phyloP scores from a whole-genome alignment of 2,888 invertebrate species.

The Alsophila aescularia region DNA sequence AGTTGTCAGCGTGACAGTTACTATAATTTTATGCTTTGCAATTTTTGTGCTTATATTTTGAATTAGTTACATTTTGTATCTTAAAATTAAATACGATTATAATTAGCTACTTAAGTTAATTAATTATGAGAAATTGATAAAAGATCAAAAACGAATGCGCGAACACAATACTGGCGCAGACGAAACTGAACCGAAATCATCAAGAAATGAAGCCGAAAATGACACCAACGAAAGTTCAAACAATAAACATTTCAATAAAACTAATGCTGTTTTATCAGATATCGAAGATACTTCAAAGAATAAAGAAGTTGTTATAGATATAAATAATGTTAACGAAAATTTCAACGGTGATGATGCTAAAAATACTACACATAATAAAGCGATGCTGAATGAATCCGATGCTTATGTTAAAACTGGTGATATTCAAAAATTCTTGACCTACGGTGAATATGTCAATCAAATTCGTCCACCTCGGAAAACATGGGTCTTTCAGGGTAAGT shows the following conservation, averaged over 20 bases:
- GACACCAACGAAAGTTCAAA: slow-evolving; percentile 13
- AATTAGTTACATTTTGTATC: too few species aligned
- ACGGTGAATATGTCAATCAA: slow-evolving; percentile 7
- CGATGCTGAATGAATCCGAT: too few species aligned
- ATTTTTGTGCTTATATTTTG: too few species aligned
- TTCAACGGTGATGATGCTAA: too few species aligned
- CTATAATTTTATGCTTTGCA: too few species aligned
- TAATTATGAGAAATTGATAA: background rate
- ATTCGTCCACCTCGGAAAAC: slow-evolving; percentile 5
- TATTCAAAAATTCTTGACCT: slow-evolving; percentile 2
- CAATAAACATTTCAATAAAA: slow-evolving; percentile 8
- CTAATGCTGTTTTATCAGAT: slow-evolving; percentile 16
- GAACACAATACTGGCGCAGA: background rate
- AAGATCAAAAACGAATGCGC: slow-evolving; percentile 5
- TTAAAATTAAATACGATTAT: background rate
- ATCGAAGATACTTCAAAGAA: slow-evolving; percentile 3
- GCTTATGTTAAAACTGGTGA: background rate
- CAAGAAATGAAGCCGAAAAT: slow-evolving; percentile 2
- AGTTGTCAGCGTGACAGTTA: too few species aligned
- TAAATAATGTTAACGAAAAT: slow-evolving; percentile 1
- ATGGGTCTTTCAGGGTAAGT: slow-evolving; percentile 22
- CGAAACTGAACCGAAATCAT: background rate
- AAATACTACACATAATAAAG: too few species aligned
- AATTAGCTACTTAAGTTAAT: background rate
- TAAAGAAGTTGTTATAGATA: slow-evolving; percentile 19